Percentiles rank a stretch among this genome's conserved stretches.
phyloP scores from a whole-genome alignment of 1,140 invertebrate genomes.

The Geopemphigus sp. region DNA sequence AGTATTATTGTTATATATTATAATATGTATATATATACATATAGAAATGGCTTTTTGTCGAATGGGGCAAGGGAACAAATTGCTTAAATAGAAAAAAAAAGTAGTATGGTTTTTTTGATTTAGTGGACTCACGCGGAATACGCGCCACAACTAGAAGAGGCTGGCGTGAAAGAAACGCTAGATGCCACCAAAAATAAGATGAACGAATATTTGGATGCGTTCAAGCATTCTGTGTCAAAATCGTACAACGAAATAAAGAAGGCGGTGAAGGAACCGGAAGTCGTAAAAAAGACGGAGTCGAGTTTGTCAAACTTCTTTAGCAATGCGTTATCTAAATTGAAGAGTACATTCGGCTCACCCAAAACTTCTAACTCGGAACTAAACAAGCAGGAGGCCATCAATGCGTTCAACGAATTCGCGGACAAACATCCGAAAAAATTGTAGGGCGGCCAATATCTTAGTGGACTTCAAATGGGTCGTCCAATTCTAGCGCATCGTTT shows the following conservation, averaged over 20 bases:
- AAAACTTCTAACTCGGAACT: not conserved
- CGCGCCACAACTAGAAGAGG: not conserved
- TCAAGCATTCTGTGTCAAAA: not conserved
- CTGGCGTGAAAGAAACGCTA: not conserved
- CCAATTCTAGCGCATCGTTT: not conserved
- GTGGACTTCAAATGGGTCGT: too few species aligned
- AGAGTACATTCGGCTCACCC: not conserved
- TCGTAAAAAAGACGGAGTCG: not conserved
- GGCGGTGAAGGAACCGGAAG: not conserved
- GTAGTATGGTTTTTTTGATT: slow-evolving; percentile 33
- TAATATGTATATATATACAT: too few species aligned
- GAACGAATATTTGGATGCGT: not conserved
- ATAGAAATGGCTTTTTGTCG: too few species aligned
- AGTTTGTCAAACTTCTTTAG: not conserved
- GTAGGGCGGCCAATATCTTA: too few species aligned
- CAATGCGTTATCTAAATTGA: not conserved
- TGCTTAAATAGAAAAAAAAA: not conserved
- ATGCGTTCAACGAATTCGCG: slow-evolving; percentile 37
- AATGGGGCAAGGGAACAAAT: too few species aligned
- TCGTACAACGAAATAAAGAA: not conserved
- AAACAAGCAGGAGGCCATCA: not conserved
- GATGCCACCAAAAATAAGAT: not conserved
- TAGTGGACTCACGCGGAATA: not conserved
- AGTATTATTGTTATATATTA: too few species aligned
- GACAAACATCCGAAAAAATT: not conserved